Evolutionary conservation across 2,888 invertebrate species (phyloP), one percentile per base, ranked within the genome.

Genomic region (Cecidostiba fungosa): DNA sequence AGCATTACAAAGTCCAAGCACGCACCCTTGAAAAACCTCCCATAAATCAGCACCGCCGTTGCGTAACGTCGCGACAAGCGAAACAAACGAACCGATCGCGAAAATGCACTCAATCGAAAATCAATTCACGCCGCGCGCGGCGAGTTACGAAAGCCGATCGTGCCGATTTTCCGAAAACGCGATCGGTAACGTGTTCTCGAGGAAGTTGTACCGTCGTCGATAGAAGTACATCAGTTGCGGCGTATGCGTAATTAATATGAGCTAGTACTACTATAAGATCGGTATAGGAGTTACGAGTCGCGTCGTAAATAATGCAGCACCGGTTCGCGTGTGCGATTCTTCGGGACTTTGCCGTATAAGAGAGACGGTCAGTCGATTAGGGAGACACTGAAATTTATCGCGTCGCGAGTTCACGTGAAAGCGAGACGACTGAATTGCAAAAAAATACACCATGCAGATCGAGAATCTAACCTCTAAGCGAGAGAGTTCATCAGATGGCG

Each of bases 91-190:
- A 54, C 8, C 19, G n/a, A n/a, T 54, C n/a, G 23, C 1, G 5
- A 59, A 59, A 59, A 59, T 50, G 16, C 19, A 6, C n/a, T 59
- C 54, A 59, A 59, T 59, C 54, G n/a, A 59, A 59, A 59, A 59
- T 59, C n/a, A 8, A 59, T 59, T 59, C 8, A n/a, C 54, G n/a
- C n/a, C n/a, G 54, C 5, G 54, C 5, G 8, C n/a, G 43, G 12
- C 10, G n/a, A 59, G 54, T 59, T 59, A 1, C 54, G 54, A 59
- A 59, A 59, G 54, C 54, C 10, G 54, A 23, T 59, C 54, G 19
- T 59, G n/a, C n/a, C 54, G 54, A 59, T 59, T 59, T 59, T 59
- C n/a, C 54, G 54, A 59, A 59, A 59, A 59, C n/a, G 23, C 23
- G n/a, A 59, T 59, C 54, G n/a, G 54, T n/a, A 59, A n/a, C 54